Conservation (phyloP, 1,140 invertebrate genomes). For the Polyergus mexicanus region DNA sequence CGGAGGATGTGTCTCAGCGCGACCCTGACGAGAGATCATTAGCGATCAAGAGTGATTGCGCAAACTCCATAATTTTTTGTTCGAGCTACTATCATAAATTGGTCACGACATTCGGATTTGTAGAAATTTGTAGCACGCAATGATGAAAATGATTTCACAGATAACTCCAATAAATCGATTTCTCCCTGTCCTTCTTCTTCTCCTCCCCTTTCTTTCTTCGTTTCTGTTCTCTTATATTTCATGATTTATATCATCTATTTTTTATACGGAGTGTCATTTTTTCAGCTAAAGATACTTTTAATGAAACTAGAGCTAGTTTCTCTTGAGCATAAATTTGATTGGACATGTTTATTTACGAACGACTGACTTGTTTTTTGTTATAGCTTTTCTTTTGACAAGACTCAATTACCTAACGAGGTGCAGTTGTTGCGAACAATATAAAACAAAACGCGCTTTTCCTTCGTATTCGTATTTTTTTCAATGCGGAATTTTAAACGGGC, state of each 20-base stretch:
- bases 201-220: neutral
- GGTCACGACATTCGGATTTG: constrained; percentile 43
- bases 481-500: neutral
- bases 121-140: constrained; percentile 13
- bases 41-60: constrained; percentile 36
- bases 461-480: neutral
- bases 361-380: neutral
- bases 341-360: neutral
- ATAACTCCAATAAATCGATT: neutral
- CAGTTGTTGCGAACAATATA: neutral
- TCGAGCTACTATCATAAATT: constrained; percentile 47
- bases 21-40: constrained; percentile 41
- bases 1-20: neutral
- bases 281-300: neutral
- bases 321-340: neutral
- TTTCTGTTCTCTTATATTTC: neutral
- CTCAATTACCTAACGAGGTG: neutral
- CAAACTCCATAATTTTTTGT: constrained; percentile 47
- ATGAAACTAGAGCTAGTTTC: neutral
- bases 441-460: neutral
- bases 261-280: neutral
- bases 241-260: neutral
- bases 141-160: constrained; percentile 12
- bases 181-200: neutral
- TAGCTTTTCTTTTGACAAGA: neutral